phyloP scores from a whole-genome alignment of 1,140 invertebrate species.

The Drosophila takahashii region DNA sequence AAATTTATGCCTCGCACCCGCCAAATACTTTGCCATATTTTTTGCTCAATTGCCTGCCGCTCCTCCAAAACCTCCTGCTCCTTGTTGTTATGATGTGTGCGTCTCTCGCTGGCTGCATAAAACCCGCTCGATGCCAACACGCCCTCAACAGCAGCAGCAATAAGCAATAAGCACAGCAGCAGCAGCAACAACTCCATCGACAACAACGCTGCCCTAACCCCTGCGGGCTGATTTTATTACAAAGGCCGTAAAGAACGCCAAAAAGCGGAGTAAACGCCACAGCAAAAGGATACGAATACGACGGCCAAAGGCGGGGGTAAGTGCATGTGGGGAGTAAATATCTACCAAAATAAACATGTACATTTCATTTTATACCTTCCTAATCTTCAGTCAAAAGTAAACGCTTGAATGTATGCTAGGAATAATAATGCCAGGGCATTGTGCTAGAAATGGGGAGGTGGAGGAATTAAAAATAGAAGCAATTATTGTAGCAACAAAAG shows the following conservation, averaged over 20 bases:
- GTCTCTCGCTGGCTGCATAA: conserved; percentile 77
- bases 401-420: conserved; percentile 8
- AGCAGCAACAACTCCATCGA: conserved; percentile 33
- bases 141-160: conserved; percentile 56
- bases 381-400: neutral
- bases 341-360: conserved; percentile 26
- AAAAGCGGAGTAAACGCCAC: conserved; percentile 57
- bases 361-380: conserved; percentile 8
- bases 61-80: conserved; percentile 23
- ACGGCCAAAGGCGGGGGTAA: conserved; percentile 45
- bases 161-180: conserved; percentile 18
- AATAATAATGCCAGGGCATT: conserved; percentile 6
- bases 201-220: conserved; percentile 42
- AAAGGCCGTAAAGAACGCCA: conserved; percentile 68
- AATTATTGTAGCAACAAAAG: conserved; percentile 5
- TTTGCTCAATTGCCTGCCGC: conserved; percentile 74
- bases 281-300: conserved; percentile 60
- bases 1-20: conserved; percentile 67
- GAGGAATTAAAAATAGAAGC: conserved; percentile 9
- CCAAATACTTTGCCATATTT: conserved; percentile 77
- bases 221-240: conserved; percentile 77
- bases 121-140: conserved; percentile 78
- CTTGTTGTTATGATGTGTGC: conserved; percentile 60
- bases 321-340: conserved; percentile 50
- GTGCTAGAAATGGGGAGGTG: neutral